A percentile compares a stretch with the other conserved stretches of the same genome.
Evolutionary conservation across 1,140 invertebrate genomes (phyloP).

Genomic region (Eurosta solidaginis): DNA sequence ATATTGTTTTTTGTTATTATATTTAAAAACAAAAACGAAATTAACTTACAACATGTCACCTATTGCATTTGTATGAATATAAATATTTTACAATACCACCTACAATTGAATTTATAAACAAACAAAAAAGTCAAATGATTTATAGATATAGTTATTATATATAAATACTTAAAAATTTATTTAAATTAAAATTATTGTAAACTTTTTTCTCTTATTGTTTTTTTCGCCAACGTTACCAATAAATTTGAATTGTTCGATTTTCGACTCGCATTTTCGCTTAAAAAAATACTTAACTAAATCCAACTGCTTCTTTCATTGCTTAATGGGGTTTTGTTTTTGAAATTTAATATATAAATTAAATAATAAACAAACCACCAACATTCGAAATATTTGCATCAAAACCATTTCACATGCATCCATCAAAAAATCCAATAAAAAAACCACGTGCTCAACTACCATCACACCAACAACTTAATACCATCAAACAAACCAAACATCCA

Average conservation of each 20-base stretch:
- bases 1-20: no score
- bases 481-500: conserved; percentile 29
- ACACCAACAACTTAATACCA: conserved; percentile 14
- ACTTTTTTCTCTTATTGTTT: conserved; percentile 42
- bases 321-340: conserved; percentile 27
- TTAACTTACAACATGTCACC: conserved; percentile 33
- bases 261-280: conserved; percentile 31
- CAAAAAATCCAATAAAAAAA: conserved; percentile 21
- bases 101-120: conserved; percentile 27
- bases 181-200: conserved; percentile 46
- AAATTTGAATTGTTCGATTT: conserved; percentile 28
- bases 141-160: conserved; percentile 31
- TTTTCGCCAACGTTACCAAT: conserved; percentile 28
- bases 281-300: conserved; percentile 28
- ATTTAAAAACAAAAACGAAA: no score
- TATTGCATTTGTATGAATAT: conserved; percentile 29
- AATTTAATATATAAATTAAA: neutral
- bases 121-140: conserved; percentile 36
- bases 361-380: conserved; percentile 35
- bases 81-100: neutral
- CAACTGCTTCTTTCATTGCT: conserved; percentile 45
- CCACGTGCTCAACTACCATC: conserved; percentile 2
- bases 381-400: conserved; percentile 33
- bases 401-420: conserved; percentile 31
- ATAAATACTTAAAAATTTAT: conserved; percentile 32